Base-by-base conservation (phyloP, 2,113 vertebrate genomes). In the Cygnus buccinator region DNA sequence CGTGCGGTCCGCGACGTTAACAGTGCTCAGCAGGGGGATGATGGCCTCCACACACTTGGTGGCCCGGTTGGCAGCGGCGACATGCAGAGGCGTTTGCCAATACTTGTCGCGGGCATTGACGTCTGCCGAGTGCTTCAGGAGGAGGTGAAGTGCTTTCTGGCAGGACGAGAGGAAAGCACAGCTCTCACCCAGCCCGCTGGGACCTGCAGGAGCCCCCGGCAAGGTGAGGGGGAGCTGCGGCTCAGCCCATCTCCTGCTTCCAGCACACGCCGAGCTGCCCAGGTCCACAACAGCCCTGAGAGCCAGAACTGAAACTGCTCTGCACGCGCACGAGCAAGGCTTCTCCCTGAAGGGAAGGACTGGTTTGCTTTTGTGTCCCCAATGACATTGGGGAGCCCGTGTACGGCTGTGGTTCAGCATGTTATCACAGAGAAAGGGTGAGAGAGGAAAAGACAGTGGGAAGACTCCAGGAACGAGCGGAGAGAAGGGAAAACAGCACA, bases 71-170 rank as follows among this genome's bases (percentile, higher is more conserved):
- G 99, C 98, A 4, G 99, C 99, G 9, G 99, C 99, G 83, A 99
- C 98, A 43, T 99, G 99, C 94, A 99, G 94, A 3, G 99, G 98
- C 11, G 99, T 99, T 90, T 99, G 99, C 98, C 99, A 99, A 83
- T 99, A 98, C 97, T 99, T 99, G 98, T 99, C 99, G 17, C 98
- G 98, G 65, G 98, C 94, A 25, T 99, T 99, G 95, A 98, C 98
- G 5, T 99, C 99, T 6, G 99, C 99, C 11, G 97, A 98, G 93
- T 99, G 98, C 94, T 98, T 98, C 84, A 99, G 97, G 70, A 99
- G 98, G 96, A 99, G 95, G 68, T 97, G 98, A 63, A 99, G 99
- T 80, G 99, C 99, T 95, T 97, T 99, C 99, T 98, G 90, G 65
- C 19, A 33, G 67, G 75, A n/a, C 10, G 7, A 25, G 31, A 26